Base-by-base conservation (phyloP, 2,888 invertebrate species). In the Saturnia pavonia region DNA sequence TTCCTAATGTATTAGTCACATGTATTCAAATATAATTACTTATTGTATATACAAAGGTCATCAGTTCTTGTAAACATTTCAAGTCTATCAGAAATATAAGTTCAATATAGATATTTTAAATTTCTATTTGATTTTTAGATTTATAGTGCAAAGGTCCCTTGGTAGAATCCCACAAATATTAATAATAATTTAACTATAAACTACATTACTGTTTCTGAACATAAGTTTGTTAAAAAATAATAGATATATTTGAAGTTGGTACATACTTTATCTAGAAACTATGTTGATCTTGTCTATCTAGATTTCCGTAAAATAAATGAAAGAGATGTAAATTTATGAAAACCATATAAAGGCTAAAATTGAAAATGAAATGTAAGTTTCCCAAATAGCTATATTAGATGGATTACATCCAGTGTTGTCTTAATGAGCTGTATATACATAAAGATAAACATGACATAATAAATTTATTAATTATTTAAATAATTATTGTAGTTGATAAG, bases 1-100 rank as follows among this genome's bases (percentile, higher is more conserved):
- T 34, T 65, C 11, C 16, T 60, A 34, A 34, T 65, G 40, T n/a
- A 9, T 65, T 68, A 68, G 68, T 68, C 45, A 68, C 40, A 42
- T 4, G 9, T 43, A 68, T 25, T 45, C 8, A 51, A 68, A 48
- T 45, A 68, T 19, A 22, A 48, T 43, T 43, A 25, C 40, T 43
- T 67, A 67, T 54, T 42, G n/a, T 43, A 45, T 67, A 43, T 45
- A 43, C 22, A 43, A 67, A 67, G 22, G 42, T 67, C 42, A 25
- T 25, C 22, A 43, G n/a, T 67, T 67, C 16, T 14, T 19, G 27
- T 43, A 43, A n/a, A 14, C 22, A 60, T 12, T 14, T 27, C 25
- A 60, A 27, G 25, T 60, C 8, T 51, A 19, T 60, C 11, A 60
- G 54, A 60, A 25, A 60, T 60, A 4, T 60, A 1, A 54, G 54